A percentile compares a stretch with the other conserved stretches of the same genome.
phyloP scores from a whole-genome alignment of 2,888 invertebrate species.

The Heteromurus nitidus region DNA sequence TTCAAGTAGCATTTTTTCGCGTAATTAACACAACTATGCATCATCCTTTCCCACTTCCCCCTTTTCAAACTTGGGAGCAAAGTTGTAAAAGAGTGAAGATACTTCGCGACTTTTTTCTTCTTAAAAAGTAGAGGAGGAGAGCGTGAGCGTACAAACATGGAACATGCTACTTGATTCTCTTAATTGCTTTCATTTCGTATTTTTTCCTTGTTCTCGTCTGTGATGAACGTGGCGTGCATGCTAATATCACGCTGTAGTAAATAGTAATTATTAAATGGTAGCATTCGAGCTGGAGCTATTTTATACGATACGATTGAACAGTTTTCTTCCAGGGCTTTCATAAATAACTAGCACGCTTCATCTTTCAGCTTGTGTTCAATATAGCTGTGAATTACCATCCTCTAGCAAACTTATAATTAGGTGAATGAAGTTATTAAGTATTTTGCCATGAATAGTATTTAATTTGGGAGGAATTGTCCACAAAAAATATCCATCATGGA shows the following conservation, averaged over 20 bases:
- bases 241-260: conserved; percentile 60
- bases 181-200: conserved; percentile 60
- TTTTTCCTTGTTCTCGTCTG: conserved; percentile 27
- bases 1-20: conserved; percentile 56
- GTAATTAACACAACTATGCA: conserved; percentile 55
- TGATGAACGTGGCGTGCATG: conserved; percentile 57
- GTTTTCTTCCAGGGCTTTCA: no score
- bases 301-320: no score
- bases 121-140: conserved; percentile 38
- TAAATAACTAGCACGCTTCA: no score
- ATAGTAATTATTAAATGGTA: conserved; percentile 54
- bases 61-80: no score
- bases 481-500: no score
- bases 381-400: conserved; percentile 18
- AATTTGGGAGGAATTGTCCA: neutral
- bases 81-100: conserved; percentile 2
- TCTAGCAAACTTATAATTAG: conserved; percentile 46
- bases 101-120: conserved; percentile 23
- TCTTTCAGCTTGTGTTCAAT: no score
- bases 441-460: neutral
- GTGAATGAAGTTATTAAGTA: conserved; percentile 59
- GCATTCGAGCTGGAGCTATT: no score
- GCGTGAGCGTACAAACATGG: conserved; percentile 57
- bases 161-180: conserved; percentile 41
- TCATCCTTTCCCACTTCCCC: conserved; percentile 48